Base-by-base conservation (phyloP, 2,113 vertebrate species). In the Prietella phreatophila region DNA sequence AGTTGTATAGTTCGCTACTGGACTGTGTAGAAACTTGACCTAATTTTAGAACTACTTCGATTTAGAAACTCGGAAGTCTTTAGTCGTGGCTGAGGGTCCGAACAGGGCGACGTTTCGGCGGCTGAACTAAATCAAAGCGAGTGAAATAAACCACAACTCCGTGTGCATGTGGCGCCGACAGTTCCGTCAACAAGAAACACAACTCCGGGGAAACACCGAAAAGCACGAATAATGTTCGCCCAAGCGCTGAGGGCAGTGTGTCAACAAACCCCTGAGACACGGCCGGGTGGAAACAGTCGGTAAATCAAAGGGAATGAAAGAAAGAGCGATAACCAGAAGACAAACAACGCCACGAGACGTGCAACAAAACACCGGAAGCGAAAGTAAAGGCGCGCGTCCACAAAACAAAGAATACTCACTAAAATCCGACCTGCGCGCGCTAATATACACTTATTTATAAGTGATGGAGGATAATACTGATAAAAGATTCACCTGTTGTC, bases 181-280 rank as follows among this genome's bases (percentile, higher is more conserved):
- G 36, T 36, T 36, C 36, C 36, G 36, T 36, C 36, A 36, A 36
- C 36, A 36, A 36, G 1, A 36, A 36, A 36, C 36, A 36, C 36
- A 36, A 36, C 36, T 36, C 36, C 36, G 36, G 36, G 2, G 36
- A 36, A 36, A 36, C 36, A 36, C 1, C 36, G 36, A 36, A 36
- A 36, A 36, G 2, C 36, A 36, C 36, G 1, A 36, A 1, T 36
- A 36, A 36, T n/a, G n/a, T n/a, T n/a, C n/a, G n/a, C n/a, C 36
- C 36, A 1, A 36, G 36, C 36, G 36, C 36, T 2, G 36, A 36
- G 1, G 36, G 47, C 47, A 9, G 47, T 50, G 47, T 50, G 47
- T 1, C 2, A 10, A 1, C 1, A 10, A 50, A 10, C 10, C 9
- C 8, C 0, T 10, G 9, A 50, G 8, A 50, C 0, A 10, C 1